Evolutionary conservation across 1,140 invertebrate species (phyloP), one percentile per base, ranked within the genome.

Genomic region (Lepidurus couesii): DNA sequence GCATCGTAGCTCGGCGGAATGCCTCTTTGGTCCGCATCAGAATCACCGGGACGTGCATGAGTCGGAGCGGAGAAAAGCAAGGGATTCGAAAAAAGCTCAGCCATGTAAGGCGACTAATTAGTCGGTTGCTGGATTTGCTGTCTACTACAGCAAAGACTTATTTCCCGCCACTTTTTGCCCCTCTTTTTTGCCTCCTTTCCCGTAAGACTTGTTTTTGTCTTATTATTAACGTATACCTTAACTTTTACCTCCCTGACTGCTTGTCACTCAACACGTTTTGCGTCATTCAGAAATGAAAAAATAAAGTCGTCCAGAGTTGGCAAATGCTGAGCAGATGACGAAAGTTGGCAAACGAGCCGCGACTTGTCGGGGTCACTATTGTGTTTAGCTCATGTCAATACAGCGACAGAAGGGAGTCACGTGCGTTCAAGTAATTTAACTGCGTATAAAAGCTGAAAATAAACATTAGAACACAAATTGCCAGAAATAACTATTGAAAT

Each of bases 51-150:
- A 65, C 53, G 53, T 65, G 53, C 53, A 8, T n/a, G 53, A 65
- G 53, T 65, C 21, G 53, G 13, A 65, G 53, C 53, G n/a, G 53
- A 65, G 53, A 65, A 65, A 65, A 65, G 53, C 16, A 65, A 65
- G 53, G 53, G 45, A 16, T 13, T 4, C 8, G 16, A 7, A 65
- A 21, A 65, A 65, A 65, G 53, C 53, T 1, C 53, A 65, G 21
- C 53, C 53, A 65, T 65, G 53, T 65, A 65, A 65, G 13, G 53
- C 53, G 53, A 65, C 53, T 65, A 65, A 65, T 65, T 65, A 65
- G 53, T 65, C 53, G 53, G 53, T 65, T 65, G 53, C 53, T 7
- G 21, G 53, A 65, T 13, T 65, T 65, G 53, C 53, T 65, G 53
- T 65, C 53, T 13, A 65, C 13, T 65, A 65, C 16, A 65, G 16